Percentiles rank a stretch among this genome's conserved stretches.
phyloP scores from a whole-genome alignment of 2,888 invertebrate species.

The Catocala nupta region DNA sequence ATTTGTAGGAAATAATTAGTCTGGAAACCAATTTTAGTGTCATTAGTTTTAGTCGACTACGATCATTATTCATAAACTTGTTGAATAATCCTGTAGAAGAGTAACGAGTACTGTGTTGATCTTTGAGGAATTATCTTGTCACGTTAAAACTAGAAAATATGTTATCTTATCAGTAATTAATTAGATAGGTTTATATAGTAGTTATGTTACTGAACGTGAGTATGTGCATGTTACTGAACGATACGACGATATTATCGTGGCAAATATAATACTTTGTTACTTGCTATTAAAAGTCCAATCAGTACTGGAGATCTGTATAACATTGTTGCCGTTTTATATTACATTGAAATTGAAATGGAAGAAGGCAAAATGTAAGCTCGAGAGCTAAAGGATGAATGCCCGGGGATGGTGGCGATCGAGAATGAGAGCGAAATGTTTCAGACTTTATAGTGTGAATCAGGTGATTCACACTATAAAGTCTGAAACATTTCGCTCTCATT shows the following conservation, averaged over 20 bases:
- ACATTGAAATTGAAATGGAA: too few species aligned
- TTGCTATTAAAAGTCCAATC: not conserved
- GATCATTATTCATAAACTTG: slow-evolving; percentile 6
- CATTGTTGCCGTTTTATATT: too few species aligned
- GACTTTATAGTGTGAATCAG: too few species aligned
- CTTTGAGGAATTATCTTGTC: not conserved
- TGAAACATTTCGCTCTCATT: too few species aligned
- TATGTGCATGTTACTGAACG: slow-evolving; percentile 25
- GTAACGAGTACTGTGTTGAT: not conserved
- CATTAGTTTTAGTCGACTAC: slow-evolving; percentile 8
- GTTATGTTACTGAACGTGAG: slow-evolving; percentile 6
- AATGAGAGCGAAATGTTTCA: too few species aligned
- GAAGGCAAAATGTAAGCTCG: too few species aligned
- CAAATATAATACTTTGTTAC: slow-evolving; percentile 37
- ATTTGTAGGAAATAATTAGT: slow-evolving; percentile 42
- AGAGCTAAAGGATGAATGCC: too few species aligned
- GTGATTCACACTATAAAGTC: too few species aligned
- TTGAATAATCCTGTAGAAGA: slow-evolving; percentile 3
- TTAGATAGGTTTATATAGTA: slow-evolving; percentile 36
- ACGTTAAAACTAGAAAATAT: not conserved
- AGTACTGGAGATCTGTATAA: not conserved
- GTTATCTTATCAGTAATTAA: slow-evolving; percentile 46
- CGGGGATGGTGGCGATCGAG: too few species aligned
- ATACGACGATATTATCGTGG: slow-evolving; percentile 32
- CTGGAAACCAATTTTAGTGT: slow-evolving; percentile 11